Evolutionary conservation across 2,888 invertebrate genomes (phyloP), one percentile per base, ranked within the genome.

Genomic region (Eupithecia tripunctaria): DNA sequence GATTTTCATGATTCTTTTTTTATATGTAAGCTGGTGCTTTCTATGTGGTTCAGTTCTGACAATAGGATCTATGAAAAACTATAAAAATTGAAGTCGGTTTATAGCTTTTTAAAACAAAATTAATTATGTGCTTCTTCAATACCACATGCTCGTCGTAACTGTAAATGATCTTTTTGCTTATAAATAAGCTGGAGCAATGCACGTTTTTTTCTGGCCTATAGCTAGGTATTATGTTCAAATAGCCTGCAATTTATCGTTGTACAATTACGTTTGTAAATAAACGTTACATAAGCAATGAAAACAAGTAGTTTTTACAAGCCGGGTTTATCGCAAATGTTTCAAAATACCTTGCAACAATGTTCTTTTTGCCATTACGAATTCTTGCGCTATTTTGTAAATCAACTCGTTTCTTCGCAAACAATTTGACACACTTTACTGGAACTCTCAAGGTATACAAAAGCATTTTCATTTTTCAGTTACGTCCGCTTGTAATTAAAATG

Each of bases 371-470:
- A 36, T 68, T 66, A 62, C 62, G 25, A 73, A 67, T 71, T 71
- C 62, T 56, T 66, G 66, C 43, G 67, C 68, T 72, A 71, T 72
- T 74, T 69, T 67, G 71, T 59, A 74, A 74, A 70, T 66, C 47
- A 62, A 29, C 65, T 25, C 36, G 59, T 59, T 69, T 25, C 65
- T 67, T 73, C 56, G 67, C 67, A 67, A 71, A 68, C 73, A 65
- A 65, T 65, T 71, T 47, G 68, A 65, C 65, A 68, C 65, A 68
- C 47, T 65, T 68, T 60, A 68, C 36, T 59, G 10, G 43, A 67
- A 47, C 67, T 68, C 65, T 51, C 41, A 25, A 43, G 43, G 43
- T 68, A 74, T 43, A 67, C 66, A 73, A 71, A 70, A 66, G 65
- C 63, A 41, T 67, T 67, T 71, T 59, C 67, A n/a, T 18, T 68